Conservation (phyloP, 2,113 vertebrate species). For the Zapus hudsonius region DNA sequence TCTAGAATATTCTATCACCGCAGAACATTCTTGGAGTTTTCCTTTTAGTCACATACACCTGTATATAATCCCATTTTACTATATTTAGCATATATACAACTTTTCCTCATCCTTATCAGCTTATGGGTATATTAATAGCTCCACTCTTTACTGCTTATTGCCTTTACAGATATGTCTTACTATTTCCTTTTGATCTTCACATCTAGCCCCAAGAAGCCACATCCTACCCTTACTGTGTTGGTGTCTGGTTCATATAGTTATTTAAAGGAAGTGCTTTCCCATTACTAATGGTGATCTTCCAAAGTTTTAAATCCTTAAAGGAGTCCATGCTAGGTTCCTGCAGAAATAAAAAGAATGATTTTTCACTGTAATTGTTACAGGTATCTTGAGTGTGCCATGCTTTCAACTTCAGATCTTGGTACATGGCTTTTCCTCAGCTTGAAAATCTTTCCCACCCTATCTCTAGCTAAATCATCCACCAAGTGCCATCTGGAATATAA, state of each 20-base stretch:
- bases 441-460: constrained; percentile 28
- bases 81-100: background rate
- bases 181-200: background rate
- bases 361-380: background rate
- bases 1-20: too few relatives aligned
- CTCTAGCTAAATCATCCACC: background rate
- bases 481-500: constrained; percentile 7
- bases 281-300: background rate
- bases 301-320: constrained; percentile 30
- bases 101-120: background rate
- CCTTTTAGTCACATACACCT: too few relatives aligned
- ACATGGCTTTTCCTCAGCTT: background rate
- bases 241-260: constrained; percentile 7
- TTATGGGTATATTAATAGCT: background rate
- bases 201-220: background rate
- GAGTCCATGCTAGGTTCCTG: background rate
- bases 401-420: background rate
- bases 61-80: too few relatives aligned
- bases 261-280: background rate
- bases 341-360: background rate
- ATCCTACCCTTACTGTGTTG: background rate
- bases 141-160: background rate
- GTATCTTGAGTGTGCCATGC: background rate
- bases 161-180: background rate
- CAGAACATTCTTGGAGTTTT: too few relatives aligned